Evolutionary conservation across 2,888 invertebrate genomes (phyloP).

Genomic region (Gymnocheta viridis): DNA sequence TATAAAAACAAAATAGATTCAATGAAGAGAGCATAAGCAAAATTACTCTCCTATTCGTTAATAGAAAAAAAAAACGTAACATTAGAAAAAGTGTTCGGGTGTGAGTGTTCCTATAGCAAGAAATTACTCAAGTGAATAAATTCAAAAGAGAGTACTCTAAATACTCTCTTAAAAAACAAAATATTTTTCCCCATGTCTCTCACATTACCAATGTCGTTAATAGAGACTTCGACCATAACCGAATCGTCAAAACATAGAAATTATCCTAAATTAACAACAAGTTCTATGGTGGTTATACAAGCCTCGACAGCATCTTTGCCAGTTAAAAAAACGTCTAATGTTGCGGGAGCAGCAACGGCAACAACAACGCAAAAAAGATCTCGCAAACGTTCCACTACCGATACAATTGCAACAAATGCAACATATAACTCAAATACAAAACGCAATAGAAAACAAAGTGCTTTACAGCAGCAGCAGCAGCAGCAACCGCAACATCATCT

Average conservation of each 20-base stretch:
- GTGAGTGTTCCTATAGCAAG: not conserved
- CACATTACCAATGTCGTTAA: constrained; percentile 69
- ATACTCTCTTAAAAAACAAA: constrained; percentile 33
- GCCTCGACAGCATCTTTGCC: constrained; percentile 72
- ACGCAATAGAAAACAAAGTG: constrained; percentile 65
- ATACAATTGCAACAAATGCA: constrained; percentile 63
- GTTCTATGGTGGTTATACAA: constrained; percentile 74
- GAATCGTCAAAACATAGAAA: constrained; percentile 65
- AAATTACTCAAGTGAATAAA: not conserved
- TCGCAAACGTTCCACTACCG: constrained; percentile 69
- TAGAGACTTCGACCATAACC: constrained; percentile 68
- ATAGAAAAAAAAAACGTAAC: not conserved
- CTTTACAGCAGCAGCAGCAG: constrained; percentile 71
- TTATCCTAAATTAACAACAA: constrained; percentile 67
- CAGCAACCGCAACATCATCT: constrained; percentile 20
- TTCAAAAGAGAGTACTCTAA: not conserved
- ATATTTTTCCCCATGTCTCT: constrained; percentile 57
- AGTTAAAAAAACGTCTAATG: constrained; percentile 37
- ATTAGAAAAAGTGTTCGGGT: constrained; percentile 19
- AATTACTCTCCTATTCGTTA: not conserved
- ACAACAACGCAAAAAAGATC: constrained; percentile 70
- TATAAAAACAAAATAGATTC: constrained; percentile 14
- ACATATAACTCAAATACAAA: constrained; percentile 55
- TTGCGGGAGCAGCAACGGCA: constrained; percentile 52
- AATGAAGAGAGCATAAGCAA: not conserved